Evolutionary conservation across 2,113 vertebrate species (phyloP), one percentile per base, ranked within the genome.

Genomic region (Phaethornis superciliosus): DNA sequence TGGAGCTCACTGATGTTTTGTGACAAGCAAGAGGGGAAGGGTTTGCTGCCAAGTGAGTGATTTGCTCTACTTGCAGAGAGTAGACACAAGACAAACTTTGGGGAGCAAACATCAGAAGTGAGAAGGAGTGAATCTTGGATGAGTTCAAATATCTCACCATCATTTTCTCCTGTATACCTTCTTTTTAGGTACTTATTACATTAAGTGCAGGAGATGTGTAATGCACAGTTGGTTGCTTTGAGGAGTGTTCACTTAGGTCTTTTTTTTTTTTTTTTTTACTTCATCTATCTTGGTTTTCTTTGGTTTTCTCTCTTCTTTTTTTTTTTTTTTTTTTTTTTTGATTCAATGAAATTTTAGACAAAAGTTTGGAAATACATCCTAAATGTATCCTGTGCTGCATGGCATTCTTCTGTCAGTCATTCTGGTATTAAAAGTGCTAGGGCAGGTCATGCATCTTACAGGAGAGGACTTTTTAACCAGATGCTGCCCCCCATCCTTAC

Each of bases 31-130:
- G 40, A 42, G 27, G 71, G 52, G 47, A 55, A 42, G 56, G 46
- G 32, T 60, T 37, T 81, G 42, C 33, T 75, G 82, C 22, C 49
- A 6, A 3, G 14, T 21, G 12, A 4, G 44, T 22, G 68, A 15
- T 44, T 58, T 23, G 21, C 4, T 1, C 27, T 49, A 3, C 42
- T 62, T 63, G 42, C 17, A 20, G 64, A 62, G 32, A 9, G 32
- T 56, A 64, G 72, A 13, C 64, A 40, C 0, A 0, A 60, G 64
- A 47, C 44, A 56, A 55, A 7, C 47, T 64, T 64, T 10, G 22
- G 55, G 46, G 35, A 62, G 35, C 16, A 0, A 1, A 3, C 6
- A 1, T 12, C 35, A 46, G 27, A 80, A 68, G 22, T 37, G 42
- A 65, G 37, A 42, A 70, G 68, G 49, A 65, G 10, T 11, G 54